Evolutionary conservation across 2,113 vertebrate genomes (phyloP), one percentile per base, ranked within the genome.

Genomic region (Pterocles gutturalis): DNA sequence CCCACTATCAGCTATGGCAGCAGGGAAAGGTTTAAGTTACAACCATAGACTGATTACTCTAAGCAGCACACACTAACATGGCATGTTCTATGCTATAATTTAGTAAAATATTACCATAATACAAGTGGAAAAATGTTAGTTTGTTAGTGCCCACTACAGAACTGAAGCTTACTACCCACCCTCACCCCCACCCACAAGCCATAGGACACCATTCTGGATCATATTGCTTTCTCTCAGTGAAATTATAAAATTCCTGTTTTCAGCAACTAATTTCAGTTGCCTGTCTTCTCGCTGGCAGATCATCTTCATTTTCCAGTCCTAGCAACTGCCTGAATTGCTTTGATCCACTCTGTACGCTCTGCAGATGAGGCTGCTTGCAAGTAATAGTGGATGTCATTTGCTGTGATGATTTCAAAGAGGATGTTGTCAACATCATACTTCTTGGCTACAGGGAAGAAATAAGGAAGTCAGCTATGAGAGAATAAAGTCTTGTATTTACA

Each of bases 321-420:
- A 51, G 99, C 97, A 94, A 98, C 99, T 14, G 91, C 85, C 95
- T 99, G 99, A 82, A 99, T 98, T 46, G 98, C 99, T 98, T 98
- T 98, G 97, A 99, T 99, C 99, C 99, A 99, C 22, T 99, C 99
- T 19, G 98, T 99, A n/a, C 99, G 99, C 79, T 99, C 99, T 38
- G 99, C 86, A 0, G 97, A 75, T 19, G 98, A 98, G 16, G 99
- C 99, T 2, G 99, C 99, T 98, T 99, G 99, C 90, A 99, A 91
- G 89, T 99, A 99, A 84, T 99, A 99, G 89, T 99, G 99, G 51
- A 97, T 97, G 90, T 99, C 99, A n/a, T 98, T 98, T 28, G 99
- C 98, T 15, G 99, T 99, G 98, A 99, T 99, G 98, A 99, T 99
- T 98, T 99, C 99, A 97, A 99, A 99, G 65, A 99, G 98, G 94